These are phyloP conservation scores for Myopa tessellatipennis DNA, from an alignment of 2,888 invertebrate species.

Conservation along the genomic window DNA sequence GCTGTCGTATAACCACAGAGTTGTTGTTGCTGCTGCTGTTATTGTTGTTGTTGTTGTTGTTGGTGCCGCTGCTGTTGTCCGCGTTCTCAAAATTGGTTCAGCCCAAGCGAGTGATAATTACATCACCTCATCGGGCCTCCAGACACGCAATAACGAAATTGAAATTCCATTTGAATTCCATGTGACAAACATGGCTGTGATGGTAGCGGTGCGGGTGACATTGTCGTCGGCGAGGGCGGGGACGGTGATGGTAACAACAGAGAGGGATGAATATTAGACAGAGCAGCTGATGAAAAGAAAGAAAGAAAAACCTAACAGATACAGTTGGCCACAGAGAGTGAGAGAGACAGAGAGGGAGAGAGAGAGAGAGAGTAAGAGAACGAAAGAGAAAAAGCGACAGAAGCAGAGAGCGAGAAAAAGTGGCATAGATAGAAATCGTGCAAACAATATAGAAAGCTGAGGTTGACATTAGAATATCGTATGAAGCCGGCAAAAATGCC, in stretches of 20 bases:
- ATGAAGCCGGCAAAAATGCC: not conserved
- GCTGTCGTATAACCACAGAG: not conserved
- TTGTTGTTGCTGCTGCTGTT: conserved; percentile 14
- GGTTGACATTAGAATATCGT: not conserved
- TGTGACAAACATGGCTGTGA: not conserved
- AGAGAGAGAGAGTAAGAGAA: not conserved
- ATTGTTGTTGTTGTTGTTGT: conserved; percentile 9
- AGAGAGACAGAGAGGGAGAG: not conserved
- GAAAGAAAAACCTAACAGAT: not conserved
- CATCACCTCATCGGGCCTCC: conserved; percentile 21
- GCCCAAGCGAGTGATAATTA: conserved; percentile 28
- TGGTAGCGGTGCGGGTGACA: no score
- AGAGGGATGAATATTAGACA: not conserved
- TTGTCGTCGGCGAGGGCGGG: no score
- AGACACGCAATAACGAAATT: conserved; percentile 23
- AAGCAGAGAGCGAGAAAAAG: not conserved
- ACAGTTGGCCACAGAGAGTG: not conserved
- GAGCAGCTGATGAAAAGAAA: not conserved
- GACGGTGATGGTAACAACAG: no score
- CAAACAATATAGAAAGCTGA: not conserved
- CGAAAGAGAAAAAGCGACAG: not conserved
- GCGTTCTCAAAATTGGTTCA: conserved; percentile 26
- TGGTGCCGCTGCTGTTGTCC: conserved; percentile 22
- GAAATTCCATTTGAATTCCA: conserved; percentile 24
- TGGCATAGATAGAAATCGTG: not conserved